phyloP scores from a whole-genome alignment of 2,888 invertebrate species.

The Caenorhabditis sp. region DNA sequence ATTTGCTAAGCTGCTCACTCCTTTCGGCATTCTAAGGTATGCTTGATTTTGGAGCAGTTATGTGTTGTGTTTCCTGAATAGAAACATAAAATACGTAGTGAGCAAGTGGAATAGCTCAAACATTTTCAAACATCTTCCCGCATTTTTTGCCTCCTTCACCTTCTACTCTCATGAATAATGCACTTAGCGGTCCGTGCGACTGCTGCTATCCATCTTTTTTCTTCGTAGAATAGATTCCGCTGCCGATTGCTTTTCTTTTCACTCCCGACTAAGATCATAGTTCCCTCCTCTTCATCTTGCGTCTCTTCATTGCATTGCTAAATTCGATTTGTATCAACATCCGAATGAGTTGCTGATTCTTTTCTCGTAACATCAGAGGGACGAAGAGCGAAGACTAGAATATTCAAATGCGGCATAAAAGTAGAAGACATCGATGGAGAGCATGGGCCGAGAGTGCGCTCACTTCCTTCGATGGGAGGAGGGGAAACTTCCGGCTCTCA shows the following conservation, averaged over 20 bases:
- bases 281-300: slow-evolving; percentile 6
- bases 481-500: slow-evolving; percentile 48
- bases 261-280: slow-evolving; percentile 20
- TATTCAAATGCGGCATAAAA: slow-evolving; percentile 53
- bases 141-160: slow-evolving; percentile 15
- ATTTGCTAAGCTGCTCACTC: too few relatives aligned
- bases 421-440: slow-evolving; percentile 17
- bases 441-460: slow-evolving; percentile 43
- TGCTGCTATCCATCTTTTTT: slow-evolving; percentile 13
- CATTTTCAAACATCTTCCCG: slow-evolving; percentile 23
- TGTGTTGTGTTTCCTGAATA: neutral
- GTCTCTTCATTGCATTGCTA: slow-evolving; percentile 21
- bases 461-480: slow-evolving; percentile 35
- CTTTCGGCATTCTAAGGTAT: neutral
- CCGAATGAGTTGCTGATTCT: slow-evolving; percentile 42
- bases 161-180: slow-evolving; percentile 44
- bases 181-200: slow-evolving; percentile 27
- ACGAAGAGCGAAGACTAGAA: slow-evolving; percentile 44
- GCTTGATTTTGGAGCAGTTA: slow-evolving; percentile 15
- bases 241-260: neutral
- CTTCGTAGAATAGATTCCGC: neutral
- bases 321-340: slow-evolving; percentile 54
- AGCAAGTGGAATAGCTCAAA: slow-evolving; percentile 4
- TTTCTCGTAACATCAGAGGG: slow-evolving; percentile 17
- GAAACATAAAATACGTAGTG: slow-evolving; percentile 3